These are phyloP conservation scores for Ammodytes marinus DNA, from an alignment of 2,113 vertebrate species.

Conservation along the genomic window DNA sequence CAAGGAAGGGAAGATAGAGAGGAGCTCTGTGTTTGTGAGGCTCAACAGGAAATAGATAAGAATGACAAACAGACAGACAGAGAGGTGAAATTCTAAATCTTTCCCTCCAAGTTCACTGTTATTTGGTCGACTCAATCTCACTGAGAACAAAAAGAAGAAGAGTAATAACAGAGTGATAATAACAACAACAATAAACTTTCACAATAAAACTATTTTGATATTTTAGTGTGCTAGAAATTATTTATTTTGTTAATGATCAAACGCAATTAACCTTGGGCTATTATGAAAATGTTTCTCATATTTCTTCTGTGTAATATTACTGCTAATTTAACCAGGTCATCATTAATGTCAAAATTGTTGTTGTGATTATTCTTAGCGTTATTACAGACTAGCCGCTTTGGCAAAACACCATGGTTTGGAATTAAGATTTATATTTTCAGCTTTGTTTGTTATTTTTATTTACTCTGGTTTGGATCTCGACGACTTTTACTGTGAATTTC, in stretches of 20 bases:
- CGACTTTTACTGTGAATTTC: conserved; percentile 84
- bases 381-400: conserved; percentile 75
- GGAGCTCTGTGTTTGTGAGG: conserved; percentile 29
- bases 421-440: conserved; percentile 54
- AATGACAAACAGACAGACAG: conserved; percentile 5
- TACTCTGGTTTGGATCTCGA: conserved; percentile 66
- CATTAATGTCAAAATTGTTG: conserved; percentile 79
- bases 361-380: conserved; percentile 84
- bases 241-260: conserved; percentile 85
- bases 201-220: conserved; percentile 84
- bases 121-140: conserved; percentile 68
- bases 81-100: conserved; percentile 45
- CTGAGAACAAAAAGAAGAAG: conserved; percentile 65
- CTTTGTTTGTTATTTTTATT: conserved; percentile 44
- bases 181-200: conserved; percentile 84
- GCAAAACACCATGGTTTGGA: conserved; percentile 73
- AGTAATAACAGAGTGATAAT: conserved; percentile 82
- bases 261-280: conserved; percentile 82
- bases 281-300: conserved; percentile 74
- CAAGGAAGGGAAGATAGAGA: conserved; percentile 36
- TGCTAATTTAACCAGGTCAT: conserved; percentile 76
- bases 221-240: conserved; percentile 81
- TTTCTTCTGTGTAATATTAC: conserved; percentile 76
- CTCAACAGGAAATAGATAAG: conserved; percentile 39
- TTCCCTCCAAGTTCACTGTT: conserved; percentile 75